Evolutionary conservation across 1,140 invertebrate genomes (phyloP).

Genomic region (Lordiphosa stackelbergi): DNA sequence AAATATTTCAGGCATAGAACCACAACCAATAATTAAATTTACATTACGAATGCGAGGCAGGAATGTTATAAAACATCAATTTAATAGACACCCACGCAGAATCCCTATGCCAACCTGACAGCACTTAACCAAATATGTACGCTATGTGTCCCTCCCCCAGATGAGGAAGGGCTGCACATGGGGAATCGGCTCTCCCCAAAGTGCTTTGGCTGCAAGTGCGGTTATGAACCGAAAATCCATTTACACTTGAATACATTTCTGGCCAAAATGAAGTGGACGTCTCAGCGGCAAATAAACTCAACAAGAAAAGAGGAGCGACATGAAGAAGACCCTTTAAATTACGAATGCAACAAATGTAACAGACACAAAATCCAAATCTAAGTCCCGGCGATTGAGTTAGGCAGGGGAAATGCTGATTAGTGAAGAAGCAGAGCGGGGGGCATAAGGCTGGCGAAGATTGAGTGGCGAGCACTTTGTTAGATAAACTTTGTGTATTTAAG

Average conservation of each 20-base stretch:
- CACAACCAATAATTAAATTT: slow-evolving; percentile 41
- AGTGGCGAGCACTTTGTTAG: slow-evolving; percentile 63
- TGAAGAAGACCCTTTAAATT: slow-evolving; percentile 34
- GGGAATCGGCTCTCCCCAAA: slow-evolving; percentile 24
- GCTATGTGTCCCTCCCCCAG: slow-evolving; percentile 6
- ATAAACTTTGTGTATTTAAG: slow-evolving; percentile 57
- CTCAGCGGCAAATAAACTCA: slow-evolving; percentile 31
- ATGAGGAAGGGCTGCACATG: not conserved
- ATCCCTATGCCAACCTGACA: slow-evolving; percentile 35
- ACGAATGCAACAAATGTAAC: slow-evolving; percentile 61
- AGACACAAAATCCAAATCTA: slow-evolving; percentile 14
- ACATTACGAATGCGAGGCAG: slow-evolving; percentile 32
- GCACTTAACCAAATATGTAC: slow-evolving; percentile 51
- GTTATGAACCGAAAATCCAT: slow-evolving; percentile 65
- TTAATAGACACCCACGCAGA: slow-evolving; percentile 27
- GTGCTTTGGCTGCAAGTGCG: slow-evolving; percentile 34
- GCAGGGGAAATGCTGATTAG: slow-evolving; percentile 50
- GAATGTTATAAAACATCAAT: slow-evolving; percentile 35
- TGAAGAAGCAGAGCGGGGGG: slow-evolving; percentile 2
- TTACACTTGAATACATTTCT: slow-evolving; percentile 56
- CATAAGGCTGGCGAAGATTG: slow-evolving; percentile 20
- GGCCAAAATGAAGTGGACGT: slow-evolving; percentile 44
- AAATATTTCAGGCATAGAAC: slow-evolving; percentile 13
- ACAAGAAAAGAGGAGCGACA: not conserved
- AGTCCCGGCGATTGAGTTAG: slow-evolving; percentile 44